phyloP scores from a whole-genome alignment of 2,113 vertebrate species.

The Paraplagusia blochii region DNA sequence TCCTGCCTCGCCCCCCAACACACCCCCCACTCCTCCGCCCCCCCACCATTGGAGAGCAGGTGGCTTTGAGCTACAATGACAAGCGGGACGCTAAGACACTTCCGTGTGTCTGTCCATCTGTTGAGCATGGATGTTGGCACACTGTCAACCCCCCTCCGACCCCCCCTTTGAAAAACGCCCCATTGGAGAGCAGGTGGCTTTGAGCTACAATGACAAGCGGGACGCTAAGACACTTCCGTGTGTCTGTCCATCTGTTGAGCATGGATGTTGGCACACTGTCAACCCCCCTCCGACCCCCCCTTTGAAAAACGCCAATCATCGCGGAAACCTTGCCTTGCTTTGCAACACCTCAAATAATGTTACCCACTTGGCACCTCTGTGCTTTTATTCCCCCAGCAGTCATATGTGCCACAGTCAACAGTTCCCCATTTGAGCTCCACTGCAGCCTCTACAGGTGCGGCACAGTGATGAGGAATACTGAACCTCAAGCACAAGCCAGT shows the following conservation, averaged over 20 bases:
- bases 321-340: background rate
- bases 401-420: constrained; percentile 36
- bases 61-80: constrained; percentile 60
- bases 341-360: constrained; percentile 15
- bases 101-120: constrained; percentile 61
- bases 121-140: constrained; percentile 65
- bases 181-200: constrained; percentile 63
- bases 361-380: constrained; percentile 24
- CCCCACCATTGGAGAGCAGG: constrained; percentile 50
- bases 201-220: constrained; percentile 54
- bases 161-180: no score
- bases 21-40: constrained; percentile 15
- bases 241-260: constrained; percentile 74
- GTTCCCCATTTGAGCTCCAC: background rate
- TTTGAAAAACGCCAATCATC: constrained; percentile 11
- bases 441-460: no score
- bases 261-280: constrained; percentile 33
- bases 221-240: constrained; percentile 34
- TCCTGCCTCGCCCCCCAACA: background rate
- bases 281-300: no score
- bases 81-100: constrained; percentile 48
- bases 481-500: no score
- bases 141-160: no score
- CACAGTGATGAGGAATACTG: no score
- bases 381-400: constrained; percentile 16